Percentiles rank a stretch among this genome's conserved stretches.
phyloP scores from a whole-genome alignment of 2,113 vertebrate genomes.

The Myrmecophaga tridactyla region DNA sequence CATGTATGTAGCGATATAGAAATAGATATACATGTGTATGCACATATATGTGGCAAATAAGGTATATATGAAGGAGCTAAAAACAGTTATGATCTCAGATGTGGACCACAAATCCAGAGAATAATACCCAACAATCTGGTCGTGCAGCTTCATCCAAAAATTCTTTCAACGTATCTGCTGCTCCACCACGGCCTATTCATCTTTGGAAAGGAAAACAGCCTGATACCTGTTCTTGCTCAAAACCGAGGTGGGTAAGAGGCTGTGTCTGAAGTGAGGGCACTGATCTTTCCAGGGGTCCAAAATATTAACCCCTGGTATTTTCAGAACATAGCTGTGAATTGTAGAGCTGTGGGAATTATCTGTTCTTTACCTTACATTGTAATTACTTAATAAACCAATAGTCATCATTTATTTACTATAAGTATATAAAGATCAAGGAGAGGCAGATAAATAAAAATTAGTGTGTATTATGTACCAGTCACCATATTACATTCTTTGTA shows the following conservation, averaged over 20 bases:
- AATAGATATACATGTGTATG: too few relatives aligned
- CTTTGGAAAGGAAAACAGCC: background rate
- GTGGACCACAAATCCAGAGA: too few relatives aligned
- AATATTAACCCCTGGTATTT: background rate
- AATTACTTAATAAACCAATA: background rate
- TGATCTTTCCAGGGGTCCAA: background rate
- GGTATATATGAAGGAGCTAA: too few relatives aligned
- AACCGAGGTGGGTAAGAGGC: background rate
- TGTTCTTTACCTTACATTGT: background rate
- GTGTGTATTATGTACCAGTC: background rate
- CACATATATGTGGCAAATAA: too few relatives aligned
- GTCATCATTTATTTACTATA: too few relatives aligned
- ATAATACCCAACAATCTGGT: too few relatives aligned
- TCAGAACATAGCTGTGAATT: background rate
- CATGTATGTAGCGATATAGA: too few relatives aligned
- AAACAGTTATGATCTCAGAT: too few relatives aligned
- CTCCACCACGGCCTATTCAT: background rate
- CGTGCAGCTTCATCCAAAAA: too few relatives aligned
- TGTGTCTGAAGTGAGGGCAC: background rate
- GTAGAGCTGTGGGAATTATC: background rate
- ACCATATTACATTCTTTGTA: background rate
- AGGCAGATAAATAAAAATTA: background rate
- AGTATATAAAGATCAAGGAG: background rate
- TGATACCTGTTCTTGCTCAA: background rate
- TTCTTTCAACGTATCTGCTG: background rate